Conservation (phyloP, 2,888 invertebrate species). For the Hoplodrina ambigua region DNA sequence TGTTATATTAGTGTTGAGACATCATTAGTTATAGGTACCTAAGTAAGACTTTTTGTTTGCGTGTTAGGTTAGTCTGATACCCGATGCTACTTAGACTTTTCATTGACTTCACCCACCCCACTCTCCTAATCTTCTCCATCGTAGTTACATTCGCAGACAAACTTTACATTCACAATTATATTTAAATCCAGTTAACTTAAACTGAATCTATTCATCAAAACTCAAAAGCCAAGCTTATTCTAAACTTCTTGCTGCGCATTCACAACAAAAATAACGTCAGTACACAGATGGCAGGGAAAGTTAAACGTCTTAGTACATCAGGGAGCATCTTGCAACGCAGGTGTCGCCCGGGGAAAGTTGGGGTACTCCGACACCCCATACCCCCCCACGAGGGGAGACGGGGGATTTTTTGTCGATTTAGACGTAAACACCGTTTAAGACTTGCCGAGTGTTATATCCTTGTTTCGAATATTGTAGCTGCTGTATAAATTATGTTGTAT, state of each 20-base stretch:
- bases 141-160: background rate
- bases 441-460: conserved; percentile 69
- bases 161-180: background rate
- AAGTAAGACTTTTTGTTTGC: too few relatives aligned
- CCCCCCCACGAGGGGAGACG: conserved; percentile 60
- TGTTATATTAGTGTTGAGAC: too few relatives aligned
- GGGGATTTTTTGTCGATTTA: conserved; percentile 82
- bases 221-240: conserved; percentile 10
- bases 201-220: conserved; percentile 27
- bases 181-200: conserved; percentile 1
- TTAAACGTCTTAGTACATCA: conserved; percentile 74
- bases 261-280: conserved; percentile 46
- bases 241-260: conserved; percentile 27
- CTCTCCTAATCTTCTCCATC: too few relatives aligned
- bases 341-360: conserved; percentile 71
- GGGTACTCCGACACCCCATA: conserved; percentile 56
- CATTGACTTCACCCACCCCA: too few relatives aligned
- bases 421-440: conserved; percentile 80
- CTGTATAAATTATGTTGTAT: conserved; percentile 55
- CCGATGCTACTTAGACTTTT: too few relatives aligned
- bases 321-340: conserved; percentile 76
- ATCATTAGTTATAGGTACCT: too few relatives aligned
- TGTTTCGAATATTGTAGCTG: conserved; percentile 49
- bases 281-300: conserved; percentile 55
- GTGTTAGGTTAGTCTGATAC: too few relatives aligned